Evolutionary conservation across 2,888 invertebrate species (phyloP).

Genomic region (Nysson spinosus): DNA sequence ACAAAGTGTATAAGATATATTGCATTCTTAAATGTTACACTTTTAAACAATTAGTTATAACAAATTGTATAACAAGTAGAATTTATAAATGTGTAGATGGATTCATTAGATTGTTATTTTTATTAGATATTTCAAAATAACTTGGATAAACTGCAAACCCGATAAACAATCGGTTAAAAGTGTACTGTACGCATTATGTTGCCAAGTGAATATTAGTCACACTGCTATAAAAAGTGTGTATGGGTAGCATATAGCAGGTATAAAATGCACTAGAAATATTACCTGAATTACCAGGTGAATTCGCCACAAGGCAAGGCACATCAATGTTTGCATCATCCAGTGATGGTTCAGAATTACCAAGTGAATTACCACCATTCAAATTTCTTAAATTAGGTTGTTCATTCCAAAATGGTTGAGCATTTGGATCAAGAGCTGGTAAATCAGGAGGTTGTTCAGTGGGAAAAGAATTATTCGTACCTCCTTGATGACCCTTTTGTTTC

Average conservation of each 20-base stretch:
- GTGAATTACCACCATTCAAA: conserved; percentile 74
- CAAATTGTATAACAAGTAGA: no score
- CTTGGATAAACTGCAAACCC: no score
- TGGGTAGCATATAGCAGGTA: not conserved
- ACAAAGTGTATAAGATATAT: conserved; percentile 4
- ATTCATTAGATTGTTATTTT: no score
- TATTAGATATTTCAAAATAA: no score
- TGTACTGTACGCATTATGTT: no score
- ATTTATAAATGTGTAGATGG: no score
- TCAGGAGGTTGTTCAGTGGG: conserved; percentile 75
- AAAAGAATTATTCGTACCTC: conserved; percentile 76
- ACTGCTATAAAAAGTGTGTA: no score
- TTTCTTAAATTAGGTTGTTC: conserved; percentile 74
- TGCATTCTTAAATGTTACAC: no score
- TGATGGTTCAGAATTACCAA: conserved; percentile 75
- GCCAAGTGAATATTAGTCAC: no score
- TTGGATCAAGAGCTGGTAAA: conserved; percentile 73
- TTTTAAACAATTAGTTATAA: not conserved
- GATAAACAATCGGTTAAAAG: no score
- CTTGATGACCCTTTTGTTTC: conserved; percentile 83
- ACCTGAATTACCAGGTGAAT: conserved; percentile 76
- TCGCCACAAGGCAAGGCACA: conserved; percentile 77
- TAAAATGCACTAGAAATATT: conserved; percentile 17
- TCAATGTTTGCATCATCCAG: conserved; percentile 76
- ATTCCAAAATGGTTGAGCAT: conserved; percentile 74